Evolutionary conservation across 2,888 invertebrate genomes (phyloP), one percentile per base, ranked within the genome.

Genomic region (Crioceris asparagi): DNA sequence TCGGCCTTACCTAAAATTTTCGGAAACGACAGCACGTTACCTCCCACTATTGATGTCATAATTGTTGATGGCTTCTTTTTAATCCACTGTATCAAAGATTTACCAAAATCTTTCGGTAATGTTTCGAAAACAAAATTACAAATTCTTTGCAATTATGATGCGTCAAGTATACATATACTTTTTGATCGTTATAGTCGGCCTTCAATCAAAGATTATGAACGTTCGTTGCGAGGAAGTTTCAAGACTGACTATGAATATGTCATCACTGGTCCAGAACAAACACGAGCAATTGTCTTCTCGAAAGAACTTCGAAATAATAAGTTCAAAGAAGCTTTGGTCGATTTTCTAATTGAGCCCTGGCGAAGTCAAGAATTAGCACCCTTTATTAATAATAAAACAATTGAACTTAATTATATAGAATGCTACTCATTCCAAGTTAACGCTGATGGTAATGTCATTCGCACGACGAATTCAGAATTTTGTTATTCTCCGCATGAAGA

Each of bases 211-310:
- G 36, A 41, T 35, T 41, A 39, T 18, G 35, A 41, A 26, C 40
- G 39, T 30, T 40, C 37, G 25, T 38, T 32, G 25, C 14, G 36
- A 25, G 26, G 23, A 34, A 23, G 32, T 29, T 35, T 26, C 32
- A 23, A 27, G 17, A 27, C 29, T 31, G 33, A 34, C 27, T 19
- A 33, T 11, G 36, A 43, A 12, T 38, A 38, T 12, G 25, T 34
- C n/a, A 38, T 36, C 12, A 36, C 39, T 26, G 39, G 42, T 30
- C 43, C 43, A 30, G 35, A 43, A 17, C 36, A 42, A 39, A 40
- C 36, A 16, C 15, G 37, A 21, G 35, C 37, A 29, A 15, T 19
- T 17, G 40, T 39, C 26, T 39, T 42, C 36, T 17, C 36, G 8
- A 39, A 36, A 32, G 39, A 42, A 33, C 32, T 35, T 27, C 32